Base-by-base conservation (phyloP, 2,113 vertebrate species). In the Penelope pileata region DNA sequence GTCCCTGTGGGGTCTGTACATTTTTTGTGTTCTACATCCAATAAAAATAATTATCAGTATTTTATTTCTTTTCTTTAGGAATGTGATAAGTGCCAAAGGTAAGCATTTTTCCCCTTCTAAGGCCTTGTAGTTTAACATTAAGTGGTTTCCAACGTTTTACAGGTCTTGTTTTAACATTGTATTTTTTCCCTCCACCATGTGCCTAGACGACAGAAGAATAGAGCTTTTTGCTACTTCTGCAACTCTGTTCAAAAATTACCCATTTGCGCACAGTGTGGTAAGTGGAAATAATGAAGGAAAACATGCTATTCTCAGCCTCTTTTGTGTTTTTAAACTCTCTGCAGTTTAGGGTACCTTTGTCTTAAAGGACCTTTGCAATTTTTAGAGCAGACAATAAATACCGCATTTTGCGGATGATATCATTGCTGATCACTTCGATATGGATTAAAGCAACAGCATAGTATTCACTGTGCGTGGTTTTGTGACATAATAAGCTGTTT, bases 181-280 rank as follows among this genome's bases (percentile, higher is more conserved):
- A 67, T 83, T 84, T 95, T n/a, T 16, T 4, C 0, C 9, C 9
- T 72, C 63, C 45, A 76, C 95, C 60, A 51, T 51, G 40, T 93
- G 70, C 63, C 75, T 95, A 99, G 99, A 77, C 98, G 99, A 79
- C 99, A 99, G 98, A 99, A 99, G 98, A 99, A 99, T 90, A 98
- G 99, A 97, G 99, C 99, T 5, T 99, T 99, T 97, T 99, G 99
- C 97, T 99, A 99, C 97, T 99, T 99, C 96, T 99, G 99, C 91
- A 98, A 97, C 85, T 98, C 98, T 18, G 98, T 99, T 91, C 99
- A 99, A 96, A 99, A 99, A 96, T 92, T 99, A 83, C 99, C 99
- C 14, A 98, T 99, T 95, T 99, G 99, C 87, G 99, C 99, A 36
- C 99, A 99, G 40, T 99, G 99, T 95, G 99, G 99, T 99, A 96